phyloP scores from a whole-genome alignment of 2,797 vertebrate species.

The Erithacus rubecula region DNA sequence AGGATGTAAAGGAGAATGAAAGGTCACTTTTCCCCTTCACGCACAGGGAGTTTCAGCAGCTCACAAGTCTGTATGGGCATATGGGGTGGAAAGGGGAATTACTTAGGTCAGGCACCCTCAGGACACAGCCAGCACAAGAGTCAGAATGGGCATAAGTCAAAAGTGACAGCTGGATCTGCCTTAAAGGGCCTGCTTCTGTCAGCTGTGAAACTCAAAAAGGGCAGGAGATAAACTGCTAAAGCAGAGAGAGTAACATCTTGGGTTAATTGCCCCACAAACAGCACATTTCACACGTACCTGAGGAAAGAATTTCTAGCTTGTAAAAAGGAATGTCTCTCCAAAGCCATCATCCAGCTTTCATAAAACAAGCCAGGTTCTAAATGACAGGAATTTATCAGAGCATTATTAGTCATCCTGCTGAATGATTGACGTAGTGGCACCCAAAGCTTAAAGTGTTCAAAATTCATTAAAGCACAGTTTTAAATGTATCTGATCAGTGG shows the following conservation, averaged over 20 bases:
- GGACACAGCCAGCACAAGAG: neutral
- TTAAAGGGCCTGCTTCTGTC: neutral
- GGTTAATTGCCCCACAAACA: neutral
- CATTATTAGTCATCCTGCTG: conserved; percentile 43
- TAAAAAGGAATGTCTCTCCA: conserved; percentile 34
- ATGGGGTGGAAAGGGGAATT: neutral
- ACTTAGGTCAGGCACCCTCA: neutral
- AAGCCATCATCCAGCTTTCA: conserved; percentile 27
- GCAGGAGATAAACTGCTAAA: neutral
- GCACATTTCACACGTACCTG: neutral
- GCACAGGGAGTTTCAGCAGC: neutral
- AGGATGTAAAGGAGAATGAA: neutral
- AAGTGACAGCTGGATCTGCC: neutral
- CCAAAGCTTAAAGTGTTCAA: conserved; percentile 29
- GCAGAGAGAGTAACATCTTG: neutral
- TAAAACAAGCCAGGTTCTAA: conserved; percentile 45
- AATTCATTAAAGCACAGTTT: conserved; percentile 16
- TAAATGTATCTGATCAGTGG: neutral
- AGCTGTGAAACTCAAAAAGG: neutral
- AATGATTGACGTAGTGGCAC: conserved; percentile 36
- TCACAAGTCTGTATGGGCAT: rapidly evolving
- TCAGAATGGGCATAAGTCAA: neutral
- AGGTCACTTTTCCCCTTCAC: neutral
- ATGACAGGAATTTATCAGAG: conserved; percentile 41
- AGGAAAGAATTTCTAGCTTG: conserved; percentile 12